A percentile compares a stretch with the other conserved stretches of the same genome.
These are phyloP conservation scores for Phytoseiulus persimilis DNA, from an alignment of 2,888 invertebrate species.

Conservation along the genomic window DNA sequence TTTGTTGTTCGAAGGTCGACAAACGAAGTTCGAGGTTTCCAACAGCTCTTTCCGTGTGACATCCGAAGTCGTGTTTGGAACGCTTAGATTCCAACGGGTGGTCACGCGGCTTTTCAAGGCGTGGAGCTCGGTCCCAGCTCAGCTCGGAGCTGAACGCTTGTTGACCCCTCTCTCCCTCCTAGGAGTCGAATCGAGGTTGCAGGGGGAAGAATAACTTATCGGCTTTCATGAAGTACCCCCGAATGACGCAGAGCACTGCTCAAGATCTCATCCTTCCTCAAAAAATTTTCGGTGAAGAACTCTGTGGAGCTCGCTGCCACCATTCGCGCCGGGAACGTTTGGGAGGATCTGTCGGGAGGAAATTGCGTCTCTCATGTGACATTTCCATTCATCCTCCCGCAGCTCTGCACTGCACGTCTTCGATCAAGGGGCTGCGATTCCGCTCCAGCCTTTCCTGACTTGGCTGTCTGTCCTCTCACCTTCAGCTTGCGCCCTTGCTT, in stretches of 20 bases:
- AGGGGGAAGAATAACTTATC: no score
- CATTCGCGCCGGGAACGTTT: not conserved
- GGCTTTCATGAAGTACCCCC: not conserved
- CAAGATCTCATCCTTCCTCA: not conserved
- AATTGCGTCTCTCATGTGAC: not conserved
- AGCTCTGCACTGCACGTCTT: not conserved
- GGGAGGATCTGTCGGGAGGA: not conserved
- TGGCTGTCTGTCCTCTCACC: not conserved
- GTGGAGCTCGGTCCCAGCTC: no score
- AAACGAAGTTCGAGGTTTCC: no score
- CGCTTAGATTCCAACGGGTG: no score
- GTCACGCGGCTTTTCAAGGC: no score
- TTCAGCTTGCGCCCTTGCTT: not conserved
- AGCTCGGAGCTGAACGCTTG: no score
- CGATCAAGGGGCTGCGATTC: not conserved
- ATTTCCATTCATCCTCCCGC: not conserved
- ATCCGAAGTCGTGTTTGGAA: no score
- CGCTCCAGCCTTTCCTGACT: not conserved
- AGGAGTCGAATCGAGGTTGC: no score
- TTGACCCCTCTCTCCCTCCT: no score
- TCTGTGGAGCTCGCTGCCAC: not conserved
- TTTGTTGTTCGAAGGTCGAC: no score
- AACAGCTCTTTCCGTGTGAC: no score
- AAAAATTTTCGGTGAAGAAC: not conserved
- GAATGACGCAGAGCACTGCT: not conserved